phyloP scores from a whole-genome alignment of 2,797 vertebrate species.

The Xenopus petersii region DNA sequence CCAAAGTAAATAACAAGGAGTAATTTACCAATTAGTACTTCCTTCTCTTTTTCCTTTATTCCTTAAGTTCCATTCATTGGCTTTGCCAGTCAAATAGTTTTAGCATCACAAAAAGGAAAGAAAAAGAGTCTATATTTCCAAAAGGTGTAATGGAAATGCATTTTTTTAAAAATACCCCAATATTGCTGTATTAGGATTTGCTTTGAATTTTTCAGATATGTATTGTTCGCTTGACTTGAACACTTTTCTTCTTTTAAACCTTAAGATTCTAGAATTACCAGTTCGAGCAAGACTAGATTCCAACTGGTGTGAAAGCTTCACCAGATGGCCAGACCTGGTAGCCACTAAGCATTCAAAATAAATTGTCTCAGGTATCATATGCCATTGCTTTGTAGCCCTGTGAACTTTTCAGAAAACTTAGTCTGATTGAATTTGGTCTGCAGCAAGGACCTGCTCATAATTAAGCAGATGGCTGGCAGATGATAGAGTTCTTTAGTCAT shows the following conservation, averaged over 20 bases:
- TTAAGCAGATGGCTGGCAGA: conserved; percentile 42
- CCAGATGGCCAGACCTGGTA: conserved; percentile 10
- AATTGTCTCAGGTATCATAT: conserved; percentile 18
- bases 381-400: background rate
- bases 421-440: conserved; percentile 15
- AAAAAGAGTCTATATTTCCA: conserved; percentile 34
- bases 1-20: conserved; percentile 81
- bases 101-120: conserved; percentile 69
- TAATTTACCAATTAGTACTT: conserved; percentile 90
- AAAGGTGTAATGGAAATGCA: too few relatives aligned
- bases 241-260: too few relatives aligned
- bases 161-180: too few relatives aligned
- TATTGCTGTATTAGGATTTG: too few relatives aligned
- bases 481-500: conserved; percentile 30
- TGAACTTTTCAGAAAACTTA: conserved; percentile 11
- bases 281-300: too few relatives aligned
- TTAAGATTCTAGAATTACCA: too few relatives aligned
- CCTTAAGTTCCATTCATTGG: conserved; percentile 70
- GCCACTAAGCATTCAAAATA: background rate
- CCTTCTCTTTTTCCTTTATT: conserved; percentile 74
- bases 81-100: conserved; percentile 72
- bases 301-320: background rate
- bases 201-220: too few relatives aligned
- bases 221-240: too few relatives aligned
- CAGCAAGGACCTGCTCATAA: conserved; percentile 26